These are phyloP conservation scores for Hypocryptadius cinnamomeus DNA, from an alignment of 2,113 vertebrate genomes.

Conservation along the genomic window DNA sequence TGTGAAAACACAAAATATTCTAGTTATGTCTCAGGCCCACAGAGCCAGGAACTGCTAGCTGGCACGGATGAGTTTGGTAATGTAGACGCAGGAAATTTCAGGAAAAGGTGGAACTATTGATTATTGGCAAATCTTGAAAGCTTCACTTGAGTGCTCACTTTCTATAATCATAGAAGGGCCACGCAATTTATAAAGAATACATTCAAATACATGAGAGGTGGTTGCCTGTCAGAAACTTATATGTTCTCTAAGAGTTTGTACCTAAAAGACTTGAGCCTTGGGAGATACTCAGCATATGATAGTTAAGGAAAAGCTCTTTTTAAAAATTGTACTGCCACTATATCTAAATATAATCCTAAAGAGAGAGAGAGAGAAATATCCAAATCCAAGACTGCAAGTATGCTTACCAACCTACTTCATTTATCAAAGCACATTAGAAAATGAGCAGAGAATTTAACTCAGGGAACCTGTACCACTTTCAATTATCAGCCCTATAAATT, in stretches of 20 bases:
- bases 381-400: neutral
- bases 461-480: neutral
- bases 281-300: slow-evolving; percentile 7
- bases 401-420: slow-evolving; percentile 21
- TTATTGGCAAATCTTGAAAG: neutral
- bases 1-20: neutral
- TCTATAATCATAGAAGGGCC: neutral
- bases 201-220: neutral
- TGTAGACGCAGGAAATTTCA: neutral
- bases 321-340: slow-evolving; percentile 8
- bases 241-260: neutral
- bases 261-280: neutral
- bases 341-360: slow-evolving; percentile 39
- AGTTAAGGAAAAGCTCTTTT: slow-evolving; percentile 19
- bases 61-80: neutral
- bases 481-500: slow-evolving; percentile 46
- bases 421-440: slow-evolving; percentile 29
- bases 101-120: neutral
- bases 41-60: neutral
- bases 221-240: neutral
- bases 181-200: neutral
- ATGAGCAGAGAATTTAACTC: neutral
- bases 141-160: neutral
- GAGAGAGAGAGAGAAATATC: neutral
- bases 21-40: neutral